Conservation (phyloP, 2,888 invertebrate species). For the Drosophila subquinaria region DNA sequence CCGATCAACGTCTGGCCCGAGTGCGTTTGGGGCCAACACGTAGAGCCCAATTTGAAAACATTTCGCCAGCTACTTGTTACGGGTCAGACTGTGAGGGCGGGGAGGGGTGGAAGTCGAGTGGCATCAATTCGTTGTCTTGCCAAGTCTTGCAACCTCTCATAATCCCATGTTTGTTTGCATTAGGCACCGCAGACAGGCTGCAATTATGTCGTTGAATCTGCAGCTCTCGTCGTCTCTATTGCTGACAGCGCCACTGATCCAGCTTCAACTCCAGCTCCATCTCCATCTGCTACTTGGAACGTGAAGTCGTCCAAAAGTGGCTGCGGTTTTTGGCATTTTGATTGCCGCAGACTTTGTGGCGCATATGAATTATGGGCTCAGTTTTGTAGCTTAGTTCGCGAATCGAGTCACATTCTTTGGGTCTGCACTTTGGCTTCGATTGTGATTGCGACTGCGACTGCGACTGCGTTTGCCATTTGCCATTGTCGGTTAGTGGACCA, state of each 20-base stretch:
- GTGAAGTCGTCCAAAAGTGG: constrained; percentile 44
- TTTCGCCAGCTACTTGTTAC: constrained; percentile 79
- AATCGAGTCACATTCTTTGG: constrained; percentile 75
- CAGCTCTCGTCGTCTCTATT: constrained; percentile 36
- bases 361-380: constrained; percentile 82
- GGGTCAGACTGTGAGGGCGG: constrained; percentile 52
- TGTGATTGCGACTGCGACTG: constrained; percentile 33
- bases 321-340: constrained; percentile 71
- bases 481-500: constrained; percentile 79
- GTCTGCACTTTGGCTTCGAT: constrained; percentile 68
- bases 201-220: constrained; percentile 76
- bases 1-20: constrained; percentile 31
- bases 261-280: constrained; percentile 18
- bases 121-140: constrained; percentile 52
- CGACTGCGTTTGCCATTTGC: constrained; percentile 43
- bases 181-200: constrained; percentile 78
- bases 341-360: constrained; percentile 83
- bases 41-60: constrained; percentile 75
- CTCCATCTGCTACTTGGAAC: constrained; percentile 19
- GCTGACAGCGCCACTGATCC: constrained; percentile 47
- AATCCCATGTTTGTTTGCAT: constrained; percentile 82
- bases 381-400: constrained; percentile 44
- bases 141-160: constrained; percentile 54
- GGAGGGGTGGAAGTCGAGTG: constrained; percentile 12
- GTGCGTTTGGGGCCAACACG: constrained; percentile 76